Evolutionary conservation across 2,888 invertebrate species (phyloP).

Genomic region (Drosophila phalerata): DNA sequence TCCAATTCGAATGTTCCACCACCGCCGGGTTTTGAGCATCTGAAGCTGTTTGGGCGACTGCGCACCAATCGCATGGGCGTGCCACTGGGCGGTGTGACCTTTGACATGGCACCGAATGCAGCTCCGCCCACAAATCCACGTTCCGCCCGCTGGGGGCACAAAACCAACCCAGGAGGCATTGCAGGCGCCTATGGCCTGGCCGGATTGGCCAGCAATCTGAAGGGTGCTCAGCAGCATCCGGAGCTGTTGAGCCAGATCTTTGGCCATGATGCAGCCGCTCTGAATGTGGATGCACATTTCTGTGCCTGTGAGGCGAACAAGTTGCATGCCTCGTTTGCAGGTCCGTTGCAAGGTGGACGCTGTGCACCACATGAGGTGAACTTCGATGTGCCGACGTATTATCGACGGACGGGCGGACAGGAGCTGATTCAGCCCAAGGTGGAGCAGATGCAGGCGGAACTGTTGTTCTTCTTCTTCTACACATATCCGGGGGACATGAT

Average conservation of each 20-base stretch:
- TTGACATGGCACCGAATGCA: constrained; percentile 33
- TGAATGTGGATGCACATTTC: constrained; percentile 23
- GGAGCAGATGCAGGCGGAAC: constrained; percentile 58
- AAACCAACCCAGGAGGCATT: neutral
- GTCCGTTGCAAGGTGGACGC: constrained; percentile 27
- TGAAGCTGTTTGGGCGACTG: constrained; percentile 45
- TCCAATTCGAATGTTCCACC: neutral
- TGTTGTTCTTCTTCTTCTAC: constrained; percentile 67
- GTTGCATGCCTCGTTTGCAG: constrained; percentile 37
- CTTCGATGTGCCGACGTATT: constrained; percentile 36
- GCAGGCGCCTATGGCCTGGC: constrained; percentile 46
- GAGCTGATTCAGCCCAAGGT: constrained; percentile 53
- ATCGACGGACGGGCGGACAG: neutral
- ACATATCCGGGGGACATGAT: constrained; percentile 65
- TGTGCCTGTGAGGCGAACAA: constrained; percentile 16
- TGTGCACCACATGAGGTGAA: constrained; percentile 32
- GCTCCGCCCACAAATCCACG: neutral
- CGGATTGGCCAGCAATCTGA: constrained; percentile 52
- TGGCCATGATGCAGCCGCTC: constrained; percentile 32
- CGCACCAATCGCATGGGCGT: constrained; percentile 57
- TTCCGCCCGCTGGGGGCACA: neutral
- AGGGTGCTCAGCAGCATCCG: constrained; percentile 20
- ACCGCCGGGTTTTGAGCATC: constrained; percentile 56
- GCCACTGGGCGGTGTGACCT: constrained; percentile 59
- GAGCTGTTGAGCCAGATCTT: constrained; percentile 27